These are phyloP conservation scores for Diachrysia chrysitis DNA, from an alignment of 2,888 invertebrate genomes.

Conservation along the genomic window DNA sequence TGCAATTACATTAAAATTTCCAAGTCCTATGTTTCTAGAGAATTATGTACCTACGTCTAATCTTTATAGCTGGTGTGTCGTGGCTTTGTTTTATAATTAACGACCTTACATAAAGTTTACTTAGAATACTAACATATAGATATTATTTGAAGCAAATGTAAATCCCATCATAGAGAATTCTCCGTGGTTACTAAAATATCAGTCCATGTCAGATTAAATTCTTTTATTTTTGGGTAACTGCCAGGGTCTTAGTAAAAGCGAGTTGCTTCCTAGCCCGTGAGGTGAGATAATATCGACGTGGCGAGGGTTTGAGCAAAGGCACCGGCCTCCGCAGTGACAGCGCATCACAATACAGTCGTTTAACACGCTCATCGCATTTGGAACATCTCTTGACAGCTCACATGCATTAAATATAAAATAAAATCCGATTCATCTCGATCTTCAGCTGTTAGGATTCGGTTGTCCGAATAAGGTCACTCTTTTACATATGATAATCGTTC, in stretches of 20 bases:
- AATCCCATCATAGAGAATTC: not conserved
- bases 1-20: not conserved
- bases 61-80: no score
- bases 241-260: slow-evolving; percentile 62
- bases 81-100: no score
- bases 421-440: slow-evolving; percentile 65
- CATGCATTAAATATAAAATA: slow-evolving; percentile 67
- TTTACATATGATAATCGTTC: slow-evolving; percentile 55
- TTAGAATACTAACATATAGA: not conserved
- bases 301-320: slow-evolving; percentile 73
- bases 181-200: slow-evolving; percentile 63
- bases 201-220: slow-evolving; percentile 72
- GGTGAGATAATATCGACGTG: slow-evolving; percentile 78
- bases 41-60: no score
- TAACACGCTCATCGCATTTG: slow-evolving; percentile 86
- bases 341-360: slow-evolving; percentile 85
- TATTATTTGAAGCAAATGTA: not conserved
- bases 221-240: slow-evolving; percentile 64
- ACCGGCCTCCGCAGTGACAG: slow-evolving; percentile 81
- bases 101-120: no score
- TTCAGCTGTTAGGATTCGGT: slow-evolving; percentile 20
- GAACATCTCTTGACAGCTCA: slow-evolving; percentile 83
- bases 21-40: no score
- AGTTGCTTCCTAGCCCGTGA: slow-evolving; percentile 75
- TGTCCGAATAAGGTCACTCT: slow-evolving; percentile 45